phyloP scores from a whole-genome alignment of 2,797 vertebrate genomes.

The Luscinia megarhynchos region DNA sequence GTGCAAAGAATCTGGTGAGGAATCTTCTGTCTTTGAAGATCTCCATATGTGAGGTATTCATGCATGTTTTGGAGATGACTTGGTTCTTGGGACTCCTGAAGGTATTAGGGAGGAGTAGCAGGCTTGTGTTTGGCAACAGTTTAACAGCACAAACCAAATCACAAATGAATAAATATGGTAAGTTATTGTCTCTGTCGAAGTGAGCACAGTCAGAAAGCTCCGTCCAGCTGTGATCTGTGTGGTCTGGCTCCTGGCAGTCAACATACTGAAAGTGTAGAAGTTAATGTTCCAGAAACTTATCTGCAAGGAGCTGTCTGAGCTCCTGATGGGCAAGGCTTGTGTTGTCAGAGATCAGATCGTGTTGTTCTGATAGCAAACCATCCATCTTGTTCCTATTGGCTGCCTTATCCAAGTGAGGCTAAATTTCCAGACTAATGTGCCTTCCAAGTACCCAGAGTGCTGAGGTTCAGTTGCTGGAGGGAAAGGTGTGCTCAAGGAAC shows the following conservation, averaged over 20 bases:
- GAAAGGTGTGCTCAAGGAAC: not conserved
- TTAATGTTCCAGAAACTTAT: not conserved
- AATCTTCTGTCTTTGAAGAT: slow-evolving; percentile 35
- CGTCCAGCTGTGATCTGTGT: slow-evolving; percentile 29
- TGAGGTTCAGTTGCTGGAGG: not conserved
- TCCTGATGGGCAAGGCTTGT: not conserved
- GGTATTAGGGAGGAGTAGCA: not conserved
- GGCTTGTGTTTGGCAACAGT: not conserved
- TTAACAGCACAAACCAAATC: not conserved
- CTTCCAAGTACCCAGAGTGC: not conserved
- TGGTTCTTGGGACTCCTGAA: not conserved
- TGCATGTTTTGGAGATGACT: not conserved
- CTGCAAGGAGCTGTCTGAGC: not conserved
- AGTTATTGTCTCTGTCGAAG: not conserved
- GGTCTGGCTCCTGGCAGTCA: slow-evolving; percentile 13
- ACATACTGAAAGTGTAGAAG: not conserved
- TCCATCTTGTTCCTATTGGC: not conserved
- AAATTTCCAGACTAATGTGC: not conserved
- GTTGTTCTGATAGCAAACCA: not conserved
- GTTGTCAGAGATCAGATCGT: not conserved
- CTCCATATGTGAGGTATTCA: not conserved
- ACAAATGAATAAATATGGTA: not conserved
- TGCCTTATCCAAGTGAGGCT: not conserved
- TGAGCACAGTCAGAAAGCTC: not conserved
- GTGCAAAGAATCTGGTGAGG: slow-evolving; percentile 18